Base-by-base conservation (phyloP, 1,140 invertebrate genomes). In the Littorina saxatilis region DNA sequence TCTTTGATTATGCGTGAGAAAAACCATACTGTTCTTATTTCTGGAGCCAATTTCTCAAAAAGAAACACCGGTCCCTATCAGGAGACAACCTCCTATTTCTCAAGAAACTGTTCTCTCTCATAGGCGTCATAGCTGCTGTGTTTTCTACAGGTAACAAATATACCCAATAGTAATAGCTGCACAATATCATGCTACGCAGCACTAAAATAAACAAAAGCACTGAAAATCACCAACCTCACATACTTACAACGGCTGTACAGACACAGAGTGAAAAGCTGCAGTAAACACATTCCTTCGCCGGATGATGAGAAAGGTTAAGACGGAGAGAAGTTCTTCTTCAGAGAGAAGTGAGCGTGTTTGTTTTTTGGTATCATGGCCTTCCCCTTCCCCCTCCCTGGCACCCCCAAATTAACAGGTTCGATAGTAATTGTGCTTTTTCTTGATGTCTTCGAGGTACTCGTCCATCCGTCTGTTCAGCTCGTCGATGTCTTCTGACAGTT, bases 381-480 rank as follows among this genome's bases (percentile, higher is more conserved):
- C 50, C 50, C 11, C 50, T 47, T 47, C 43, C 43, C 43, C 43
- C 43, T 47, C 43, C 43, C 43, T 47, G 43, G 43, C 43, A 5
- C 37, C 43, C 39, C n/a, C n/a, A n/a, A 9, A 43, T 86, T 87
- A 87, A 85, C 94, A 94, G 50, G 91, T 92, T 68, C 92, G 87
- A 86, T 94, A 94, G 79, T 91, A 90, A 40, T 93, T 90, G 43
- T 94, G 91, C 81, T 91, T 91, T 43, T 87, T 84, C 82, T 91
- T 91, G 55, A 94, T 94, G 9, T 90, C 86, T 72, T 87, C 82
- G 3, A 94, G 82, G 87, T 94, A 92, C 39, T 87, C 86, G 20
- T 91, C 89, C 93, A 94, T 94, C 84, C 91, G 86, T 35, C 58
- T 75, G 79, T 93, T 93, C 73, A 94, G 83, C 20, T 88, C 85